Evolutionary conservation across 2,113 vertebrate species (phyloP), one percentile per base, ranked within the genome.

Genomic region (Colaptes auratus): DNA sequence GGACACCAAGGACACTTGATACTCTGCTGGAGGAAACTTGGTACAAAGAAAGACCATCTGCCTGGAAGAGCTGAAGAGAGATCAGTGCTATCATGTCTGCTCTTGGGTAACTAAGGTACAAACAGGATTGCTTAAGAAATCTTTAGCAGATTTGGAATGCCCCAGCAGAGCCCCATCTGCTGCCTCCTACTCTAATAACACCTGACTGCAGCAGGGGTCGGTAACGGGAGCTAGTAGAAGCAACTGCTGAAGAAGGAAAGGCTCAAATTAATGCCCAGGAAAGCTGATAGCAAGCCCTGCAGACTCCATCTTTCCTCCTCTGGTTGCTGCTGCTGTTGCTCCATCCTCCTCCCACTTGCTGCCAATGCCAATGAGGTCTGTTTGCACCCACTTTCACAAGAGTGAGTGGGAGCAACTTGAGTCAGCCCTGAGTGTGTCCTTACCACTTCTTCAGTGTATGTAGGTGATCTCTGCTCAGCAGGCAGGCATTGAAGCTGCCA

Each of bases 331-430:
- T 71, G 52, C 5, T 70, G 23, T 67, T 82, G 67, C 60, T 88
- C 33, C 46, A 77, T 52, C 56, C 56, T 87, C 39, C 70, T 95
- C 61, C 56, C 58, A 48, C 56, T 33, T 1, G 0, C 64, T 82
- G 63, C 23, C 4, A 1, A 12, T 82, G 60, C 50, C 75, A 71
- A 2, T 1, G 8, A 91, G 64, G 56, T 79, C 36, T 76, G 53
- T 60, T 89, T 76, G 82, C 52, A 44, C 25, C 74, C 33, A 81
- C 78, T 89, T 93, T 70, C 91, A 63, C 56, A 95, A 88, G 78
- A 63, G 20, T 6, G 35, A 84, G 89, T 71, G 67, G 92, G 84
- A 85, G 89, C 36, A 52, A 56, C 46, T 1, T 64, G 72, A 93
- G 55, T 86, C 79, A 96, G 76, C 73, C 83, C 76, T 42, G 60